Conservation (phyloP, 1,140 invertebrate species). For the Penaeus chinensis region DNA sequence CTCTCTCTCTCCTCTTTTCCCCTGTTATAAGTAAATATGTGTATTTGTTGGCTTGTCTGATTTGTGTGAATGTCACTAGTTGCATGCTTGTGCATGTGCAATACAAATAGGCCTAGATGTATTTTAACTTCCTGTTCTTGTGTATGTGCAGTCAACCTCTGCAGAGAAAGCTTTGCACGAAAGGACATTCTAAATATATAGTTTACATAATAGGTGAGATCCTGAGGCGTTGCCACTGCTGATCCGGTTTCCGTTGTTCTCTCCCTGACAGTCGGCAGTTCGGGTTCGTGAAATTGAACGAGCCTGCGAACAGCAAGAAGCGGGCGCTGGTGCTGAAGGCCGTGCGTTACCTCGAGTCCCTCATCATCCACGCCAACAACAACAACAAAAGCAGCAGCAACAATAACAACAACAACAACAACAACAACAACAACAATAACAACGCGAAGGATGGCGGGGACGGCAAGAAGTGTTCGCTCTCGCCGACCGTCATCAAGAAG, state of each 20-base stretch:
- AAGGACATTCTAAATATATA: too few relatives aligned
- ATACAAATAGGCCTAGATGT: too few relatives aligned
- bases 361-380: slow-evolving; percentile 82
- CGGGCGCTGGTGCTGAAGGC: slow-evolving; percentile 83
- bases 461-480: slow-evolving; percentile 19
- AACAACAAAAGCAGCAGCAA: slow-evolving; percentile 55
- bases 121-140: too few relatives aligned
- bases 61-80: too few relatives aligned
- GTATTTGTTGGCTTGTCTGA: too few relatives aligned
- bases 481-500: slow-evolving; percentile 20
- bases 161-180: too few relatives aligned
- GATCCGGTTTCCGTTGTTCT: slow-evolving; percentile 8
- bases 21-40: too few relatives aligned
- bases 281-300: slow-evolving; percentile 83
- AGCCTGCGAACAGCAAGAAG: slow-evolving; percentile 80
- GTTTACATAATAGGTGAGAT: too few relatives aligned
- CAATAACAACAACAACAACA: slow-evolving; percentile 45
- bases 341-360: slow-evolving; percentile 85
- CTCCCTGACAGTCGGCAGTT: slow-evolving; percentile 81
- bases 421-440: slow-evolving; percentile 23
- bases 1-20: too few relatives aligned
- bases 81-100: too few relatives aligned
- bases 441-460: slow-evolving; percentile 3
- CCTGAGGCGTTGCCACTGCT: too few relatives aligned
- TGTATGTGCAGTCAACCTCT: too few relatives aligned